Percentiles rank a stretch among this genome's conserved stretches.
Evolutionary conservation across 2,797 vertebrate species (phyloP).

Genomic region (Acridotheres tristis): DNA sequence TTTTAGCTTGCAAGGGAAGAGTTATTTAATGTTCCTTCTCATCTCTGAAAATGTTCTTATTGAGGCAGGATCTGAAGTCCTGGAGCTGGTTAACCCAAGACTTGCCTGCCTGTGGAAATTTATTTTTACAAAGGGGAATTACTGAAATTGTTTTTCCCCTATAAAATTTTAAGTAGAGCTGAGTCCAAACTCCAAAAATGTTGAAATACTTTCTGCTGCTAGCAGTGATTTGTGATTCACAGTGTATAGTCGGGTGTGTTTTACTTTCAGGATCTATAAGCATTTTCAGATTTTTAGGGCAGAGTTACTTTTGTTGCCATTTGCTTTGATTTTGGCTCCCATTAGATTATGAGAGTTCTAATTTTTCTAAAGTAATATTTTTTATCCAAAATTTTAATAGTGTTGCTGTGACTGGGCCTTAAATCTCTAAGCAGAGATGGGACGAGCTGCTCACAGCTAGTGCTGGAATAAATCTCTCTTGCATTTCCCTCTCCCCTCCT

Average conservation of each 20-base stretch:
- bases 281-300: background rate
- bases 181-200: constrained; percentile 1
- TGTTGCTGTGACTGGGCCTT: background rate
- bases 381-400: background rate
- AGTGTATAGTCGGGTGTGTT: rapidly evolving
- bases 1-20: constrained; percentile 53
- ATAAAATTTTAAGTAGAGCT: constrained; percentile 40
- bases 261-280: constrained; percentile 3
- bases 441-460: background rate
- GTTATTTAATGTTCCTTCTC: constrained; percentile 45
- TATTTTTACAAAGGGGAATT: constrained; percentile 18
- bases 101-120: background rate
- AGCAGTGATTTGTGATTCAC: constrained; percentile 15
- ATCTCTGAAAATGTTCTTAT: constrained; percentile 24
- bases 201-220: constrained; percentile 26
- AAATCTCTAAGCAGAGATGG: background rate
- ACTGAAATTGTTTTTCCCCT: constrained; percentile 1
- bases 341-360: background rate
- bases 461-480: background rate
- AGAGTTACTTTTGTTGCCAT: background rate
- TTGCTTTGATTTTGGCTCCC: constrained; percentile 8
- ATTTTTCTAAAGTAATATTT: background rate
- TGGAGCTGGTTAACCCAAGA: constrained; percentile 25
- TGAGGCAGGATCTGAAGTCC: background rate
- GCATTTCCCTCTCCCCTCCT: background rate